Base-by-base conservation (phyloP, 2,113 vertebrate species). In the Montifringilla adamsi region DNA sequence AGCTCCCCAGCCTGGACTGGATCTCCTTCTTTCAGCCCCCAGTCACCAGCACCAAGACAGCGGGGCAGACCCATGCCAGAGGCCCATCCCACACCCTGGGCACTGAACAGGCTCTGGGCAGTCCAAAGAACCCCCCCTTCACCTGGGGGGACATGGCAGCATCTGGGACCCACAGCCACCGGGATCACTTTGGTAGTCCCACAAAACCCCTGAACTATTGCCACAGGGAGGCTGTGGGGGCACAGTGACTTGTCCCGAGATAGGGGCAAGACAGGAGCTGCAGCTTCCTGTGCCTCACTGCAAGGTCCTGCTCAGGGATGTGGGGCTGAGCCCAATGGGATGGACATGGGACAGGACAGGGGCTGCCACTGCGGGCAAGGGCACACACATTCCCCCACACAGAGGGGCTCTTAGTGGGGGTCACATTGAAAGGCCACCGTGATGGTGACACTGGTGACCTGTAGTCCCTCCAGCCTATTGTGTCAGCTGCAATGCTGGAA, bases 131-230 rank as follows among this genome's bases (percentile, higher is more conserved):
- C 39, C 37, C n/a, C 6, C 4, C 60, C 37, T 37, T 66, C 52
- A 70, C 6, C 24, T 9, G 0, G 2, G n/a, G 21, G 49, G 18
- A 31, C 39, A 58, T 0, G 1, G n/a, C 27, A 49, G 69, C 46
- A 15, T 5, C 12, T 0, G 4, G 28, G n/a, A 37, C 11, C 31
- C 53, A 49, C 7, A 22, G 58, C 9, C 6, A 3, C 44, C 6
- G 22, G 24, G 1, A 37, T 55, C 33, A 14, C 37, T 35, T 11
- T 31, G 33, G 17, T 3, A 13, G 46, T 20, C 30, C 67, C 58
- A 20, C 33, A 28, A 1, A 16, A 62, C 28, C 17, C 59, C 47
- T 52, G 30, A 68, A 28, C 58, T 46, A 15, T 11, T 33, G 43
- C n/a, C 53, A 17, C 5, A 6, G n/a, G 37, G 19, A 53, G 44